A percentile compares a stretch with the other conserved stretches of the same genome.
phyloP scores from a whole-genome alignment of 1,140 invertebrate genomes.

The Caenorhabditis latens region DNA sequence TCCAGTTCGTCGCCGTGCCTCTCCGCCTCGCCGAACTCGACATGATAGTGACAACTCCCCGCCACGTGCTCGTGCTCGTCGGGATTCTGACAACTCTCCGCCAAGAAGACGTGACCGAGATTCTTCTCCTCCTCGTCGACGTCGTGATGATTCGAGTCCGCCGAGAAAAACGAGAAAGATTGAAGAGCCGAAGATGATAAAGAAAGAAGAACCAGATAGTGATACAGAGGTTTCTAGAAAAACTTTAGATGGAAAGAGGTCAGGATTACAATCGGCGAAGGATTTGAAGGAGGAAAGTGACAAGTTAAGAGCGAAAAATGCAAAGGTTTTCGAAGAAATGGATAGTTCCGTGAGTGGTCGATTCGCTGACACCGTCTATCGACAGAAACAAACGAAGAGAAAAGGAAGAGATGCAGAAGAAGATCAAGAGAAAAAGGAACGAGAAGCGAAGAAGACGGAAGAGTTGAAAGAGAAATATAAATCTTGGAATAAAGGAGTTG shows the following conservation, averaged over 20 bases:
- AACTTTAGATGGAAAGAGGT: constrained; percentile 60
- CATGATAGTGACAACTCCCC: constrained; percentile 40
- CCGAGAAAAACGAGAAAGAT: constrained; percentile 14
- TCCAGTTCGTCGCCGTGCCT: constrained; percentile 4
- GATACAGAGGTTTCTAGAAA: background rate
- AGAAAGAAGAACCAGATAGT: constrained; percentile 38
- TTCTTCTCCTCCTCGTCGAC: constrained; percentile 39
- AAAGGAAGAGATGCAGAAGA: constrained; percentile 45
- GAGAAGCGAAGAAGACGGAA: constrained; percentile 60
- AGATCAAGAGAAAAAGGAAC: constrained; percentile 57
- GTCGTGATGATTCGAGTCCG: constrained; percentile 27
- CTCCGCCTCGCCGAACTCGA: background rate
- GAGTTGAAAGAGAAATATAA: constrained; percentile 61
- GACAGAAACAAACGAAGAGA: constrained; percentile 45
- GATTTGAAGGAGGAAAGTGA: constrained; percentile 55
- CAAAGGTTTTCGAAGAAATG: constrained; percentile 54
- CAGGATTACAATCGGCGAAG: constrained; percentile 53
- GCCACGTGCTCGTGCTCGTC: background rate
- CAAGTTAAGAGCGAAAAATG: constrained; percentile 31
- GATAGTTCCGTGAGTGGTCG: constrained; percentile 55
- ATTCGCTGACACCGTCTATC: constrained; percentile 48
- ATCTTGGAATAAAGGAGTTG: constrained; percentile 58
- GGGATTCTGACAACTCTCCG: constrained; percentile 50
- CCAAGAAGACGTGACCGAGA: constrained; percentile 14
- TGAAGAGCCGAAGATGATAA: constrained; percentile 11